Base-by-base conservation (phyloP, 2,797 vertebrate species). In the Sandelia bainsii region DNA sequence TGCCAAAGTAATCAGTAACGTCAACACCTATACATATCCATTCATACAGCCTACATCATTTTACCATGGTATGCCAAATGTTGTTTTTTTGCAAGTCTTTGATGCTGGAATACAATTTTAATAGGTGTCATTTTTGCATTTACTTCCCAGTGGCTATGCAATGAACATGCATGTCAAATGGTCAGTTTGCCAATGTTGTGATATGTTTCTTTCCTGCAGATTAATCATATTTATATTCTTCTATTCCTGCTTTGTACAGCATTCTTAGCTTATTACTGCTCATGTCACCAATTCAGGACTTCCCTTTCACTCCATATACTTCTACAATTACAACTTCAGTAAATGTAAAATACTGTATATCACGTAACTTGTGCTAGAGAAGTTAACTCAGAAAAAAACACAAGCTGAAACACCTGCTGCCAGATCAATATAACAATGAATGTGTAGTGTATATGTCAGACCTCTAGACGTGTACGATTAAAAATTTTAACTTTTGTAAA, bases 1-100 rank as follows among this genome's bases (percentile, higher is more conserved):
- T 73, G 27, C 61, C 27, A 62, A 19, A 60, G 60, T 27, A 70
- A 83, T 81, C 63, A 75, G 45, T 73, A 61, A 73, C 54, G 73
- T 62, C 69, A 63, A 60, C 65, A 76, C 52, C 57, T 56, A 37
- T 53, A 62, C 40, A 57, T 34, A 59, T 69, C 32, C 5, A 40
- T 65, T 58, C 11, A 67, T 49, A 29, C 29, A 76, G 49, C 29
- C 11, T 63, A 56, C 48, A 56, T 80, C n/a, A 57, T 69, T 81
- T 81, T 45, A n/a, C 8, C 3, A 46, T 20, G 45, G 19, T 1
- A 11, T n/a, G 9, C 4, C 6, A 77, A 61, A 61, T 45, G 20
- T 39, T 20, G 19, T 12, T 48, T 69, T 62, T 13, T 59, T 14
- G 44, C 14, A 44, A 44, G 16, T 17, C 8, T 45, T 45, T 8